Base-by-base conservation (phyloP, 1,140 invertebrate species). In the Diachasma alloeum region DNA sequence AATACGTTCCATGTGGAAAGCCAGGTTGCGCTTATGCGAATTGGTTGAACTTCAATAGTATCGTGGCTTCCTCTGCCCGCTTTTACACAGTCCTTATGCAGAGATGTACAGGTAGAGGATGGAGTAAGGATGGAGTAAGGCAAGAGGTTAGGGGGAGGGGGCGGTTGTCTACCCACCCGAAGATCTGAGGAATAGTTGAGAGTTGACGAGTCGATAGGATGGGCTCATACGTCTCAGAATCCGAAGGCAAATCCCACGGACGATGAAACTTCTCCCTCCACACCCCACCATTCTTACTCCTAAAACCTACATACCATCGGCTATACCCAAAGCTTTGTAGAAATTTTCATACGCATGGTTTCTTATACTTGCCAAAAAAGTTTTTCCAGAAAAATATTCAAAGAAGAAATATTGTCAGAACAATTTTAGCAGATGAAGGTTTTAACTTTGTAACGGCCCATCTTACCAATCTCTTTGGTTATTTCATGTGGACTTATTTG, bases 181-280 rank as follows among this genome's bases (percentile, higher is more conserved):
- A 87, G 86, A 88, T 88, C 86, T 85, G 79, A 88, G 85, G 83
- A 87, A 88, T 88, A 88, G 87, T 87, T 87, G 83, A 82, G 81
- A 87, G 81, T 87, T 85, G 79, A 71, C 75, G 68, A 71, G 44
- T 42, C 53, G 26, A 71, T 59, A 59, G n/a, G 42, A 70, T 17
- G 53, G 31, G 78, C 63, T 74, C 44, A 46, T 70, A 17, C 78
- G 42, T 78, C 56, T 77, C 42, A 22, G 76, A 73, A 79, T 69
- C 73, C 69, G 72, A 39, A 31, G 22, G 59, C 39, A 56, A 66
- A 74, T 70, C 59, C 17, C 67, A 68, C 66, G 36, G 36, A 37
- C 66, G 36, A 68, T 68, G 66, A 68, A 68, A 68, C 22, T 15
- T 22, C 68, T 13, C 11, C 24, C 68, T 44, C 42, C 68, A 70